Evolutionary conservation across 2,113 vertebrate genomes (phyloP).

Genomic region (Crotophaga sulcirostris): DNA sequence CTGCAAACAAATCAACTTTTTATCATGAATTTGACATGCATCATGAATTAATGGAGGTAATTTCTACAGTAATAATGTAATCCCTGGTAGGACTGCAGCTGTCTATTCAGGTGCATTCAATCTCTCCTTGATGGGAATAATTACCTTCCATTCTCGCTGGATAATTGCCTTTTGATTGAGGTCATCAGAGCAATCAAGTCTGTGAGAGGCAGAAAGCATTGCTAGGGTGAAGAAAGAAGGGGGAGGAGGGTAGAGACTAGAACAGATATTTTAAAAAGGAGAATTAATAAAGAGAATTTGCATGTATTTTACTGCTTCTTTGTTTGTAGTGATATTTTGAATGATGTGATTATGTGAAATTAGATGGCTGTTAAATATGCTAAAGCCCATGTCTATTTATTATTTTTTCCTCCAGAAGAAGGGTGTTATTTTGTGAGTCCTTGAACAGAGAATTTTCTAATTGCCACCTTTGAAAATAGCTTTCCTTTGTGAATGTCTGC

Average conservation of each 20-base stretch:
- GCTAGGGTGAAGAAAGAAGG: slow-evolving; percentile 62
- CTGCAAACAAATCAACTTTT: slow-evolving; percentile 69
- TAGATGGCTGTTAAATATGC: slow-evolving; percentile 28
- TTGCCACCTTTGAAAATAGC: neutral
- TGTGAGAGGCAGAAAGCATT: slow-evolving; percentile 80
- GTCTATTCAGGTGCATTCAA: slow-evolving; percentile 87
- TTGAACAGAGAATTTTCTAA: neutral
- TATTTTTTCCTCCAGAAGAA: neutral
- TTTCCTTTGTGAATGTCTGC: neutral
- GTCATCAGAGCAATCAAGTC: slow-evolving; percentile 93
- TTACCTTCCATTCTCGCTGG: slow-evolving; percentile 83
- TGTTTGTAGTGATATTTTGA: slow-evolving; percentile 42
- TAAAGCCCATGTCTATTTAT: neutral
- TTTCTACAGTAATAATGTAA: slow-evolving; percentile 80
- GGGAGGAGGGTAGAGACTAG: neutral
- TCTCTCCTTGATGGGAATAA: slow-evolving; percentile 87
- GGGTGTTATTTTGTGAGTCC: neutral
- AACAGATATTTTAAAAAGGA: slow-evolving; percentile 38
- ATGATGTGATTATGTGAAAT: slow-evolving; percentile 32
- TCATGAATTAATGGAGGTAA: slow-evolving; percentile 70
- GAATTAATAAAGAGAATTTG: slow-evolving; percentile 35
- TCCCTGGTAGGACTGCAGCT: slow-evolving; percentile 77
- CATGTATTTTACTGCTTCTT: slow-evolving; percentile 8
- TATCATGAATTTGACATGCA: slow-evolving; percentile 69
- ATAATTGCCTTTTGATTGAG: slow-evolving; percentile 99